Evolutionary conservation across 2,888 invertebrate genomes (phyloP).

Genomic region (Thecocarcelia acutangulata): DNA sequence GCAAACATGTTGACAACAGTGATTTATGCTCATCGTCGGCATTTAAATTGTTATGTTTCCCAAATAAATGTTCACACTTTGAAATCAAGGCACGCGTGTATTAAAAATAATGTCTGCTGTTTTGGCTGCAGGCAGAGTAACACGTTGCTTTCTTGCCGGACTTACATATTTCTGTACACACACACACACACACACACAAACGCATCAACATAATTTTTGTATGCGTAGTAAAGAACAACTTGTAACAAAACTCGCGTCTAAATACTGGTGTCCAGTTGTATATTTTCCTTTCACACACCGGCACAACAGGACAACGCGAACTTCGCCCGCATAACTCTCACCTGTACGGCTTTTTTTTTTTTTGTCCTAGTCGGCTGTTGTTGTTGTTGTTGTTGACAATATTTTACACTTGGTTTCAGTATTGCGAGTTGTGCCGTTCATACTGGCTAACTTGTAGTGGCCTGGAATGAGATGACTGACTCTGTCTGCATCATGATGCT

Average conservation of each 20-base stretch:
- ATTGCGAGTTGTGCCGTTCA: conserved; percentile 28
- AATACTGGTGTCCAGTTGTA: conserved; percentile 47
- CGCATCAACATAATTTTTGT: conserved; percentile 16
- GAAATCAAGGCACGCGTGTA: conserved; percentile 64
- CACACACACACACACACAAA: neutral
- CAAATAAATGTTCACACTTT: conserved; percentile 72
- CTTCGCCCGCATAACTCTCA: conserved; percentile 53
- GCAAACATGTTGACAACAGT: conserved; percentile 72
- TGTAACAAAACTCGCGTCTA: conserved; percentile 10
- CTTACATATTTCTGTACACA: neutral
- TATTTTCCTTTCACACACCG: conserved; percentile 44
- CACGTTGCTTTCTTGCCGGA: conserved; percentile 20
- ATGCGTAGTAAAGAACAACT: conserved; percentile 44
- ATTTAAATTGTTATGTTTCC: conserved; percentile 73
- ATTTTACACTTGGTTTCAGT: conserved; percentile 58
- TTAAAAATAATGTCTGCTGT: conserved; percentile 44
- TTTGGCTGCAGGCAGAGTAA: conserved; percentile 51
- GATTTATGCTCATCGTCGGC: conserved; percentile 72
- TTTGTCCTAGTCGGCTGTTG: conserved; percentile 1
- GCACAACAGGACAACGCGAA: conserved; percentile 21
- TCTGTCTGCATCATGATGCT: conserved; percentile 27
- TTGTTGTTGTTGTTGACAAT: conserved; percentile 48
- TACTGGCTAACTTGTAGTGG: neutral
- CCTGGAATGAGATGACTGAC: neutral
- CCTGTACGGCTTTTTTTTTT: conserved; percentile 15